These are phyloP conservation scores for Coenobita brevimanus DNA, from an alignment of 1,140 invertebrate genomes.

Conservation along the genomic window DNA sequence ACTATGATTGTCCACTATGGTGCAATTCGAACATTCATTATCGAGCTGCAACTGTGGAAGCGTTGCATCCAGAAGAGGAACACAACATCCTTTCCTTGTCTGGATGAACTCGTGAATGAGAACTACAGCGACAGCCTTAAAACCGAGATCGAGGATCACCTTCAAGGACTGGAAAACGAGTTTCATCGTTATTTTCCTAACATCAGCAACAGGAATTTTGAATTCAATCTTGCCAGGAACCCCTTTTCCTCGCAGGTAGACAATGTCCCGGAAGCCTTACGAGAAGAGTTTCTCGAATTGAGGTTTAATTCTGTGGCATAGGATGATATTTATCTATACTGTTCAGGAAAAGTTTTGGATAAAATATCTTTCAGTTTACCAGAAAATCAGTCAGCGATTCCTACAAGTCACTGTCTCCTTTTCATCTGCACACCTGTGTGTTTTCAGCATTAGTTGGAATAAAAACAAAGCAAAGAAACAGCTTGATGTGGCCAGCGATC, in stretches of 20 bases:
- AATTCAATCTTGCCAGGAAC: slow-evolving; percentile 11
- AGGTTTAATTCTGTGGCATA: background rate
- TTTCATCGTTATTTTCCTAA: no score
- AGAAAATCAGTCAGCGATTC: background rate
- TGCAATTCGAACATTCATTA: no score
- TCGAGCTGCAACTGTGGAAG: no score
- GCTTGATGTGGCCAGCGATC: background rate
- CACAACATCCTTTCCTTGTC: no score
- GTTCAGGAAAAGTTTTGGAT: background rate
- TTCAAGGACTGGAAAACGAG: no score
- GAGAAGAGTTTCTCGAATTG: slow-evolving; percentile 13
- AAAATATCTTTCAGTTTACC: background rate
- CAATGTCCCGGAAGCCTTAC: background rate
- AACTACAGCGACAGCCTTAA: no score
- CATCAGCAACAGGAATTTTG: background rate
- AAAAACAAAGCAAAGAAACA: background rate
- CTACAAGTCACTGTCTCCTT: no score
- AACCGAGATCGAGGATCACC: no score
- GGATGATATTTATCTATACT: background rate
- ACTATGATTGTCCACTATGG: no score
- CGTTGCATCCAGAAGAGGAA: no score
- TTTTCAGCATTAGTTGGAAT: background rate
- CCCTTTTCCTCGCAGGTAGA: background rate
- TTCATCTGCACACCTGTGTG: background rate
- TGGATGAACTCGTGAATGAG: no score